Conservation (phyloP, 2,797 vertebrate genomes). For the Gymnocypris eckloni region DNA sequence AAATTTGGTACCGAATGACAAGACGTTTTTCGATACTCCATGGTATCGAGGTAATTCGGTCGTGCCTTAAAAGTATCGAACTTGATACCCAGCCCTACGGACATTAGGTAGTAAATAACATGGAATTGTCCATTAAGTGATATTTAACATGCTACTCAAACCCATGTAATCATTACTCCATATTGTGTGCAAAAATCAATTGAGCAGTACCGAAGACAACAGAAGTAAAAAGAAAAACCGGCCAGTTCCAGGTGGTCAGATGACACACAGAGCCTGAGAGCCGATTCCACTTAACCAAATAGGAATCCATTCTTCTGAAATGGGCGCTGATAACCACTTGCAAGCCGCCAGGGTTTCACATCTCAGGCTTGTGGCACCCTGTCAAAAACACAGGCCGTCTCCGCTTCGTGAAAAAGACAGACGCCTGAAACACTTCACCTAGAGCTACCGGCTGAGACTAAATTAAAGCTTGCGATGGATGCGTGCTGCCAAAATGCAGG, state of each 20-base stretch:
- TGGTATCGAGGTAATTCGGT: too few relatives aligned
- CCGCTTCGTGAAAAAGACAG: background rate
- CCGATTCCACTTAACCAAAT: constrained; percentile 52
- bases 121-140: background rate
- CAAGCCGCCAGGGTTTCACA: constrained; percentile 44
- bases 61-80: too few relatives aligned
- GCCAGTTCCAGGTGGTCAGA: constrained; percentile 25
- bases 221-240: background rate
- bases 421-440: constrained; percentile 37
- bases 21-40: too few relatives aligned
- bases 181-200: background rate
- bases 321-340: constrained; percentile 17
- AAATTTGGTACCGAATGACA: too few relatives aligned
- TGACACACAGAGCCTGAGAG: constrained; percentile 11
- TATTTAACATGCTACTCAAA: constrained; percentile 26
- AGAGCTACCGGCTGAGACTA: constrained; percentile 39
- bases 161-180: background rate
- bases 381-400: constrained; percentile 16
- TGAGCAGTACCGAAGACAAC: constrained; percentile 13
- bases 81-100: too few relatives aligned
- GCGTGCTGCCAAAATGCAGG: constrained; percentile 46
- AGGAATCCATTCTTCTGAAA: constrained; percentile 34
- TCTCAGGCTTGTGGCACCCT: constrained; percentile 29
- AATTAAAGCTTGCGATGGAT: constrained; percentile 58
- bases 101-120: background rate